phyloP scores from a whole-genome alignment of 1,140 invertebrate genomes.

The Cydia amplana region DNA sequence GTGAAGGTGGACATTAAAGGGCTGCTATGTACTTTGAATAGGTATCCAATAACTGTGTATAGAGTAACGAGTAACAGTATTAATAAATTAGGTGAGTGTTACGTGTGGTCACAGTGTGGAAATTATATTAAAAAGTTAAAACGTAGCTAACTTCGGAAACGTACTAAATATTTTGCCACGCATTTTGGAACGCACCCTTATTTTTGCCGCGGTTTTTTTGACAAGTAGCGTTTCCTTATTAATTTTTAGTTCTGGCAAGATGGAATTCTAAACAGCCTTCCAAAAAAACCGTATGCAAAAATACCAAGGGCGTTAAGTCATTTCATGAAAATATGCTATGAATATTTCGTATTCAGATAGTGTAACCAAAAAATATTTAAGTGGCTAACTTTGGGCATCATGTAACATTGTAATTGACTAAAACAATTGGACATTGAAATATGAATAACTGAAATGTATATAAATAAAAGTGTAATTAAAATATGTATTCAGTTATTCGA shows the following conservation, averaged over 20 bases:
- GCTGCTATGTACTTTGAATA: constrained; percentile 40
- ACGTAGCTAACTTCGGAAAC: constrained; percentile 19
- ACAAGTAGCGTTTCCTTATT: neutral
- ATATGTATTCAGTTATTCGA: constrained; percentile 16
- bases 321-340: neutral
- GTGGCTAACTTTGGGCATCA: constrained; percentile 18
- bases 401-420: constrained; percentile 17
- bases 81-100: constrained; percentile 54
- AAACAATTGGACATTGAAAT: constrained; percentile 9
- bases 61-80: constrained; percentile 64
- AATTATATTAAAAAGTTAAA: constrained; percentile 32
- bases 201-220: neutral
- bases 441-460: constrained; percentile 23
- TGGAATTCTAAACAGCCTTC: neutral
- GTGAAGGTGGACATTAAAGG: constrained; percentile 33
- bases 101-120: constrained; percentile 41
- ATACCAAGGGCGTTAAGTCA: neutral
- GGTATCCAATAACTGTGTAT: constrained; percentile 42
- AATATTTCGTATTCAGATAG: constrained; percentile 16
- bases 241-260: neutral
- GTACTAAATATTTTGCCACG: constrained; percentile 23
- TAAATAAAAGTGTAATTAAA: constrained; percentile 25
- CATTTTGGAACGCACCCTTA: constrained; percentile 7
- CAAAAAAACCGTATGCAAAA: constrained; percentile 4
- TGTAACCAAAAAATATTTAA: constrained; percentile 22